These are phyloP conservation scores for Eueides isabella DNA, from an alignment of 1,140 invertebrate genomes.

Conservation along the genomic window DNA sequence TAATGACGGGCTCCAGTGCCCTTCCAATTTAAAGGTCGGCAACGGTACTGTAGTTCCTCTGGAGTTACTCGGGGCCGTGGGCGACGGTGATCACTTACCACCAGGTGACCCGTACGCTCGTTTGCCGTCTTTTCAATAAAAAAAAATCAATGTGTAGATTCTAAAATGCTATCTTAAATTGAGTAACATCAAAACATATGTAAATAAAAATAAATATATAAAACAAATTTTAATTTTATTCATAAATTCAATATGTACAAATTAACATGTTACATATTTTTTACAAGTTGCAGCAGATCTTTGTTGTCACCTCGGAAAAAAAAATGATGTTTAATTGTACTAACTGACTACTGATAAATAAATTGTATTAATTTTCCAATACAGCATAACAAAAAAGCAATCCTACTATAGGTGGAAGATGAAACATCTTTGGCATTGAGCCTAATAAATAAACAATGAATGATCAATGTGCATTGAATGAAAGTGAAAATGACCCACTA, in stretches of 20 bases:
- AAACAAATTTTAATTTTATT: not conserved
- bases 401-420: not conserved
- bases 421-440: conserved; percentile 21
- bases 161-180: no score
- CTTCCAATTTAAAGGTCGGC: no score
- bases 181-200: not conserved
- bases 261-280: not conserved
- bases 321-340: not conserved
- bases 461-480: conserved; percentile 21
- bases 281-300: not conserved
- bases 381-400: not conserved
- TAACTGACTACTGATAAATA: no score
- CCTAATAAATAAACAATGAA: conserved; percentile 28
- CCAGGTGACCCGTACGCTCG: no score
- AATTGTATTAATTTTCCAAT: not conserved
- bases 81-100: no score
- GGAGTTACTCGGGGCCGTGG: no score
- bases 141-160: no score
- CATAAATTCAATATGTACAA: not conserved
- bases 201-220: not conserved
- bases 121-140: no score
- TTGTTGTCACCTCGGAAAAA: not conserved
- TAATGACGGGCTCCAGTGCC: no score
- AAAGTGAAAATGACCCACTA: not conserved
- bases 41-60: no score